phyloP scores from a whole-genome alignment of 2,113 vertebrate genomes.

The Neogale vison region DNA sequence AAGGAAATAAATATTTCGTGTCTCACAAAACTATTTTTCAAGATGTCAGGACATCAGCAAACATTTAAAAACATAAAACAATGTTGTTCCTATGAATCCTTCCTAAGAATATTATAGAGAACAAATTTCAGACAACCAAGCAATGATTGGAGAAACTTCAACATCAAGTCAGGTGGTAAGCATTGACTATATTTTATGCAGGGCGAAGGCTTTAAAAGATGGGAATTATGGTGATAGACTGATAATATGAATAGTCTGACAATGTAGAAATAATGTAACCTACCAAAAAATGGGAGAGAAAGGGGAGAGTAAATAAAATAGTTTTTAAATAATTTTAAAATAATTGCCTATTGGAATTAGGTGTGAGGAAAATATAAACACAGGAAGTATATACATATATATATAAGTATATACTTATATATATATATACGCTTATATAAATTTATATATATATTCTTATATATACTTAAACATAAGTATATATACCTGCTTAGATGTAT shows the following conservation, averaged over 20 bases:
- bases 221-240: neutral
- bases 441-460: no score
- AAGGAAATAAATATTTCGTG: neutral
- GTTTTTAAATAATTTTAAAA: no score
- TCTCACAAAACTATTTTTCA: neutral
- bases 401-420: no score
- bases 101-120: neutral
- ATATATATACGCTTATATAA: no score
- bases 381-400: neutral
- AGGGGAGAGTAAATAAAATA: neutral
- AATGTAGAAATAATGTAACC: neutral
- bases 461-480: neutral
- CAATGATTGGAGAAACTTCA: neutral
- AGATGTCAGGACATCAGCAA: neutral
- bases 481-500: neutral
- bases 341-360: neutral
- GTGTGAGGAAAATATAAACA: neutral
- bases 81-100: neutral
- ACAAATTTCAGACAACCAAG: neutral
- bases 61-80: neutral
- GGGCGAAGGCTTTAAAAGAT: constrained; percentile 16
- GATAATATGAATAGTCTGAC: neutral
- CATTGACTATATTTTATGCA: neutral
- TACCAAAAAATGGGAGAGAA: neutral
- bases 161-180: neutral